Evolutionary conservation across 1,140 invertebrate genomes (phyloP).

Genomic region (Bombus breviceps): DNA sequence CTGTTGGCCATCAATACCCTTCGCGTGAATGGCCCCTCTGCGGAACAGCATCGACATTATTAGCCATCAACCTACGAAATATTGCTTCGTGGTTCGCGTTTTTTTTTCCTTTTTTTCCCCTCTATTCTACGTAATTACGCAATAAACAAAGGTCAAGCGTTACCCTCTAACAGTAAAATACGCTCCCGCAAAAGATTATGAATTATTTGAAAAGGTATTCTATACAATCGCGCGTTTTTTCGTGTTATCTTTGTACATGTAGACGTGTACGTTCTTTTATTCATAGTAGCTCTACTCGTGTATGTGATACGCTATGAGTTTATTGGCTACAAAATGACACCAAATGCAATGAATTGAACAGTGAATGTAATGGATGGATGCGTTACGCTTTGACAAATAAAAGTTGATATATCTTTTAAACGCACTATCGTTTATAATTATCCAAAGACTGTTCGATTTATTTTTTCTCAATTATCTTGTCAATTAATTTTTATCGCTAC

Average conservation of each 20-base stretch:
- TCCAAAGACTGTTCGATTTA: not conserved
- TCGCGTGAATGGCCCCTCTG: slow-evolving; percentile 11
- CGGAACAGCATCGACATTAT: slow-evolving; percentile 19
- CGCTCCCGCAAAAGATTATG: not conserved
- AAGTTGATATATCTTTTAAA: not conserved
- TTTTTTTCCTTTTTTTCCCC: not conserved
- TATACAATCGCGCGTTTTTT: not conserved
- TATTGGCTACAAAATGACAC: not conserved
- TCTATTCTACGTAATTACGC: slow-evolving; percentile 6
- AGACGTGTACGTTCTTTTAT: not conserved
- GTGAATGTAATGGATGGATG: not conserved
- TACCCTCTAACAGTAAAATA: not conserved
- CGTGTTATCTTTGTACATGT: too few relatives aligned
- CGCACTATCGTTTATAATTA: too few relatives aligned
- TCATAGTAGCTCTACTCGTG: not conserved
- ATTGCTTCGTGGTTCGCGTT: not conserved
- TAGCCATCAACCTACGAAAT: slow-evolving; percentile 13
- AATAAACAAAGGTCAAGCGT: not conserved
- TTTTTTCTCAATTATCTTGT: not conserved
- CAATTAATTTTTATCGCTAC: not conserved
- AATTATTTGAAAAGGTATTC: not conserved
- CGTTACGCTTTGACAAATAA: not conserved
- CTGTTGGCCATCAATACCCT: slow-evolving; percentile 26
- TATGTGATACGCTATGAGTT: not conserved
- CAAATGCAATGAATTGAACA: not conserved